A percentile compares a stretch with the other conserved stretches of the same genome.
phyloP scores from a whole-genome alignment of 2,797 vertebrate species.

The Microtus obscurus region DNA sequence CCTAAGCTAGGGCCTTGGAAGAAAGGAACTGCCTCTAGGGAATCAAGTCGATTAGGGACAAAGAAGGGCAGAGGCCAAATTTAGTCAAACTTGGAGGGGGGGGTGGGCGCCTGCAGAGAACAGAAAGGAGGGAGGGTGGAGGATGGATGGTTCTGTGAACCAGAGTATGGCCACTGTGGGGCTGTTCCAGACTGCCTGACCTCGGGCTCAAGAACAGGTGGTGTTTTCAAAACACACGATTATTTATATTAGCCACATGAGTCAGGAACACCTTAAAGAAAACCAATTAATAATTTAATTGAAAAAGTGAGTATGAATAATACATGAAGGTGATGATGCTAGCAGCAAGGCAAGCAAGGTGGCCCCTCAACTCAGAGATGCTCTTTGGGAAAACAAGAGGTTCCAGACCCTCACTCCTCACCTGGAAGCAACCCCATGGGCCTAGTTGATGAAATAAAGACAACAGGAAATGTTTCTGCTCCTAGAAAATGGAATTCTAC shows the following conservation, averaged over 20 bases:
- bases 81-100: conserved; percentile 64
- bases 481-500: background rate
- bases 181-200: conserved; percentile 58
- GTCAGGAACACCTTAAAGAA: conserved; percentile 79
- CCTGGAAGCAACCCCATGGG: background rate
- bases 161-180: background rate
- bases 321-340: conserved; percentile 68
- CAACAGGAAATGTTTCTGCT: conserved; percentile 53
- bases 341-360: conserved; percentile 9
- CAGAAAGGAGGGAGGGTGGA: conserved; percentile 9
- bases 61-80: conserved; percentile 76
- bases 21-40: conserved; percentile 65
- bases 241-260: conserved; percentile 79
- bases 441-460: background rate
- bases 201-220: conserved; percentile 76
- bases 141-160: conserved; percentile 55
- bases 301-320: conserved; percentile 81
- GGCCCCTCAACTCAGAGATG: background rate
- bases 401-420: background rate
- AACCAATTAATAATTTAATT: conserved; percentile 84
- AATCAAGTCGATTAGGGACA: conserved; percentile 76
- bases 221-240: conserved; percentile 80
- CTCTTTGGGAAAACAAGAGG: background rate
- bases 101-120: background rate
- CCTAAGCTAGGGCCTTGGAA: conserved; percentile 29